Evolutionary conservation across 2,113 vertebrate species (phyloP).

Genomic region (Naja naja): DNA sequence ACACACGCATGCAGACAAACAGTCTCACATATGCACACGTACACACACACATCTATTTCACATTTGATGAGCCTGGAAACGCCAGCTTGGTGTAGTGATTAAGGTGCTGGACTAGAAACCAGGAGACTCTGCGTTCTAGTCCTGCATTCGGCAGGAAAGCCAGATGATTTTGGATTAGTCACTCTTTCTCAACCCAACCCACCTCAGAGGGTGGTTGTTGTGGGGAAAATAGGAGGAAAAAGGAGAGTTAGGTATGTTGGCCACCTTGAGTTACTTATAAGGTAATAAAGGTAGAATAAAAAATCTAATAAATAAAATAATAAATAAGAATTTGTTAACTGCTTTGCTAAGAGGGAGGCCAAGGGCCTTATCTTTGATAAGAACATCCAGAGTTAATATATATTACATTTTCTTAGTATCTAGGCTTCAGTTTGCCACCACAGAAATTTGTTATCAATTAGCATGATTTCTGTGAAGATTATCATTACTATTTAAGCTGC

Average conservation of each 20-base stretch:
- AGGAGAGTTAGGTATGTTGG: background rate
- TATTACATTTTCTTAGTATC: background rate
- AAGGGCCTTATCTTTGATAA: background rate
- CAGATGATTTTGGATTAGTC: background rate
- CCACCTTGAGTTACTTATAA: background rate
- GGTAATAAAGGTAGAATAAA: background rate
- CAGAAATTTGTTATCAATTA: background rate
- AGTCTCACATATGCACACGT: too few relatives aligned
- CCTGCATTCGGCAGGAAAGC: background rate
- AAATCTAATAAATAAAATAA: background rate
- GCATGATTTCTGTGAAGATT: background rate
- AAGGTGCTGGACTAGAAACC: background rate
- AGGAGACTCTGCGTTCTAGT: background rate
- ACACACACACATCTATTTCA: background rate
- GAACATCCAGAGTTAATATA: background rate
- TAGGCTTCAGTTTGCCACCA: background rate
- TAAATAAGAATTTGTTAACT: background rate
- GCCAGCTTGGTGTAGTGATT: background rate
- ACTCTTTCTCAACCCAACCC: background rate
- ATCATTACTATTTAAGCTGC: background rate
- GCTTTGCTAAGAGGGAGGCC: background rate
- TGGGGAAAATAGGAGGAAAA: background rate
- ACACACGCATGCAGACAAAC: background rate
- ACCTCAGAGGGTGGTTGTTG: background rate
- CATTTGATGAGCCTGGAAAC: conserved; percentile 23